Evolutionary conservation across 2,797 vertebrate species (phyloP).

Genomic region (Melanotaenia maccullochi): DNA sequence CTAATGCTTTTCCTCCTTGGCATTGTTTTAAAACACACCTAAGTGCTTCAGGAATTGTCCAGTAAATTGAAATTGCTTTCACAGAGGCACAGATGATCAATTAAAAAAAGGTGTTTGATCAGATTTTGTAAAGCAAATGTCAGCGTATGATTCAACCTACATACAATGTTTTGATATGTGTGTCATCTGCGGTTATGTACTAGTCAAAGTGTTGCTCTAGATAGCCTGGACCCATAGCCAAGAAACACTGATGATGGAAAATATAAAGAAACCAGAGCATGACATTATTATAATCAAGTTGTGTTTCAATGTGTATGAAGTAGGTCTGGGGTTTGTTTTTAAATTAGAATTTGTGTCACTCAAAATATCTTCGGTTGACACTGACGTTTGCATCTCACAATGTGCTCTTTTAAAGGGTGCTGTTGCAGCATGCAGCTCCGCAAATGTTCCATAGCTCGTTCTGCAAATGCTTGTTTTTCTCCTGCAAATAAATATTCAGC

Average conservation of each 20-base stretch:
- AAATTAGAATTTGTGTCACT: too few relatives aligned
- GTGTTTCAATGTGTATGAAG: too few relatives aligned
- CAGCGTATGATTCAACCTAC: too few relatives aligned
- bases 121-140: too few relatives aligned
- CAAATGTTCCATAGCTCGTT: neutral
- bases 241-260: neutral
- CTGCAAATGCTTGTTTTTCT: neutral
- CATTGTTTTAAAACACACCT: neutral
- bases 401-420: neutral
- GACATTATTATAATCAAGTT: neutral
- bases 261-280: neutral
- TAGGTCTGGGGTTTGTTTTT: too few relatives aligned
- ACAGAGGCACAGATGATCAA: too few relatives aligned
- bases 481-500: neutral
- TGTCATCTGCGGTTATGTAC: neutral
- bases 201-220: constrained; percentile 5
- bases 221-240: neutral
- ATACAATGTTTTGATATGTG: too few relatives aligned
- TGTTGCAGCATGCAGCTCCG: neutral
- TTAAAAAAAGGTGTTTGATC: too few relatives aligned
- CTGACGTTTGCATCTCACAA: too few relatives aligned
- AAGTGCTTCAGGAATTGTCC: neutral
- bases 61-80: too few relatives aligned
- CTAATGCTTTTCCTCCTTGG: neutral
- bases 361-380: too few relatives aligned